phyloP scores from a whole-genome alignment of 1,140 invertebrate species.

The Panonychus citri region DNA sequence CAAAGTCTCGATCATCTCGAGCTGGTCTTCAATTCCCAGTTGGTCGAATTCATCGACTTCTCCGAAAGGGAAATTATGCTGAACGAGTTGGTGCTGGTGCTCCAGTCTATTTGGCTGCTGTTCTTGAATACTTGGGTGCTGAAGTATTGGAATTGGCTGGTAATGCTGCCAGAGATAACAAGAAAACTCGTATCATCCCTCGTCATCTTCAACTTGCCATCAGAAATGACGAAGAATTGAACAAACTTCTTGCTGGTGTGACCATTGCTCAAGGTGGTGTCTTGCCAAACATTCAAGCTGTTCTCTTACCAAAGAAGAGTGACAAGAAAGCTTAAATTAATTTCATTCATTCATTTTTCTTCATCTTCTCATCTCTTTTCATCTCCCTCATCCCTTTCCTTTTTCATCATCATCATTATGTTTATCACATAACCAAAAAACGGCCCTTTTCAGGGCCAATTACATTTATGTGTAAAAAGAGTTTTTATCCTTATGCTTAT shows the following conservation, averaged over 20 bases:
- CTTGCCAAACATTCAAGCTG: constrained; percentile 47
- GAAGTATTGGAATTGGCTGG: background rate
- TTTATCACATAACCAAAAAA: too few relatives aligned
- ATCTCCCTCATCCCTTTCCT: too few relatives aligned
- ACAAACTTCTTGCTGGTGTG: constrained; percentile 46
- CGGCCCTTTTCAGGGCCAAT: too few relatives aligned
- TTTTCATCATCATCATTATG: too few relatives aligned
- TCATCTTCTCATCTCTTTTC: background rate
- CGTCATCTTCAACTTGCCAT: constrained; percentile 58
- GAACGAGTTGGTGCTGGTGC: background rate
- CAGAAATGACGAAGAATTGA: constrained; percentile 61
- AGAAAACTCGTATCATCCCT: constrained; percentile 44
- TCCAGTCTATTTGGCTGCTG: background rate
- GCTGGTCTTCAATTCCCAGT: constrained; percentile 44
- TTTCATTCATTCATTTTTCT: background rate
- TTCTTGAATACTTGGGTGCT: background rate
- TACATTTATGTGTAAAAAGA: too few relatives aligned
- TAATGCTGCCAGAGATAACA: constrained; percentile 26
- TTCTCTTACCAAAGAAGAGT: constrained; percentile 41
- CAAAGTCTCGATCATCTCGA: constrained; percentile 32
- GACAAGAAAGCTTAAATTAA: constrained; percentile 14
- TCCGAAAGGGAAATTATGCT: constrained; percentile 17
- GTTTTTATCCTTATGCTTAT: too few relatives aligned
- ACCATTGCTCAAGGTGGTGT: constrained; percentile 65
- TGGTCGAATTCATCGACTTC: constrained; percentile 38